Evolutionary conservation across 2,888 invertebrate species (phyloP), one percentile per base, ranked within the genome.

Genomic region (Rhamnusium bicolor): DNA sequence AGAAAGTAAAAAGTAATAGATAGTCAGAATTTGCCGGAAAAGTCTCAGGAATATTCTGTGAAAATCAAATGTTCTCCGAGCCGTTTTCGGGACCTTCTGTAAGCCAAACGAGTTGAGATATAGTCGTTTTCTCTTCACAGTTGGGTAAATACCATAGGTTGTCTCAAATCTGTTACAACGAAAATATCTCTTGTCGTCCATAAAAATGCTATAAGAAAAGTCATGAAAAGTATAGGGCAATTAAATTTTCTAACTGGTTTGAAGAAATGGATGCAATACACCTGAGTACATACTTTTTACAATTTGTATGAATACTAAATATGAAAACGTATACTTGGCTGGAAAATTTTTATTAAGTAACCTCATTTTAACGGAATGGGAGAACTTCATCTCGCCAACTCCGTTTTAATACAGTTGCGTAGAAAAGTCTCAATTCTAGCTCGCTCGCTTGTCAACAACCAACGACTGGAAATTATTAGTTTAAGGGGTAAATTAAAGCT

Each of bases 401-500:
- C 40, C 58, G 46, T 61, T 61, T 61, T 47, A 61, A 47, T 61
- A 21, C 14, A 46, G 40, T 18, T 47, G 19, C 61, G 47, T 61
- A 14, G 19, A 61, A 58, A 58, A 61, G 61, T 61, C 61, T 61
- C 61, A 61, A 61, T 61, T 61, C 61, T n/a, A 47, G 47, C 61
- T 58, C 47, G 61, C 61, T 21, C 61, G 47, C 61, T 61, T 47
- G 61, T 61, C 73, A 73, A 69, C 73, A 67, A 61, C 61, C 69
- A 60, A 73, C 66, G 66, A 66, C 73, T 69, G 73, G 66, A 66
- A 73, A 73, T 73, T 69, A 73, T 73, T 73, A 69, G 73, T 66
- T 65, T 69, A 69, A 70, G 66, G 73, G 66, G 69, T 69, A 66
- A 69, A 73, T 73, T 73, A 73, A 73, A 69, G 69, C 69, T 69